Evolutionary conservation across 2,113 vertebrate species (phyloP), one percentile per base, ranked within the genome.

Genomic region (Cyanocitta stelleri): DNA sequence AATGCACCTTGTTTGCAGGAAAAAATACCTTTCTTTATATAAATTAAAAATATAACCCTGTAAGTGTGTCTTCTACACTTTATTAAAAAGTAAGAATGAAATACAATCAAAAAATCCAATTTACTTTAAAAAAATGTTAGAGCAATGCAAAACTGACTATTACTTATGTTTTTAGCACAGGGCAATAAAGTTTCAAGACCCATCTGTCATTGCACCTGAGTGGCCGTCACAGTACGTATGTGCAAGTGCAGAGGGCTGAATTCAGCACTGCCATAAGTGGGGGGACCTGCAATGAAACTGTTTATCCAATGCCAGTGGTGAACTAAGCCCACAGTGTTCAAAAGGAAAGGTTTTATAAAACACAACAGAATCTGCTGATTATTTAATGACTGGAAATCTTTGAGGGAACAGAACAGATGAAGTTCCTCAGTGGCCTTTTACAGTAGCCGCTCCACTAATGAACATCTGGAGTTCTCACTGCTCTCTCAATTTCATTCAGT

Each of bases 381-480:
- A 85, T 88, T 84, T 95, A 90, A 85, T 69, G 73, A 44, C 64
- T 73, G 22, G 39, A 78, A 62, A 61, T 35, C 78, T 87, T 82
- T 41, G 77, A 83, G 37, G 69, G 32, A 92, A 73, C 43, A 82
- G 69, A 94, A 83, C 66, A 52, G 91, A 82, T 84, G 51, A 90
- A 87, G 87, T 82, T 92, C 80, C 54, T 87, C 58, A 7, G 51
- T 54, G 76, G 23, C 33, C 71, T 92, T 90, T 94, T 89, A 83
- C 73, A 89, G 93, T 73, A 95, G 46, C n/a, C n/a, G 32, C 51
- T 90, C 39, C 23, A 35, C 64, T 62, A 89, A 91, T 66, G 82
- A 96, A 89, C 95, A 95, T 95, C 96, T 96, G 97, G 91, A 95
- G 61, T 69, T 35, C 68, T 81, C 75, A 90, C 46, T 96, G 82